These are phyloP conservation scores for Galerucella pusilla DNA, from an alignment of 2,888 invertebrate genomes.

Conservation along the genomic window DNA sequence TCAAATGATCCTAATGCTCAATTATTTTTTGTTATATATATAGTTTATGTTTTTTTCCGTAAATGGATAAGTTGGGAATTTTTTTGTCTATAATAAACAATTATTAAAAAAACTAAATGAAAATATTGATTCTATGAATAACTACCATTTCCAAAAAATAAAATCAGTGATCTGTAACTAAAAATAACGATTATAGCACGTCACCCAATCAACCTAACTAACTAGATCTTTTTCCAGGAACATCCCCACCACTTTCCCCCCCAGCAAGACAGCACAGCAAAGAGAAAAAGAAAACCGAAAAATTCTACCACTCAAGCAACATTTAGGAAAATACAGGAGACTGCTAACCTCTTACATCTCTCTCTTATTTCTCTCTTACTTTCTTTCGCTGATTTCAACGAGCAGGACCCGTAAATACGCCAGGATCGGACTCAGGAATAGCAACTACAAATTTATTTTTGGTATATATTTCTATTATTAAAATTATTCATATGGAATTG, in stretches of 20 bases:
- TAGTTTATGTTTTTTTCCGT: too few relatives aligned
- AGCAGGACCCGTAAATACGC: constrained; percentile 32
- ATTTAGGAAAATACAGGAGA: constrained; percentile 47
- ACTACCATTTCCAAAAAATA: constrained; percentile 1
- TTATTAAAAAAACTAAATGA: too few relatives aligned
- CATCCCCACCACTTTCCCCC: constrained; percentile 28
- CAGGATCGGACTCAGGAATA: background rate
- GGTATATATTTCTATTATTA: background rate
- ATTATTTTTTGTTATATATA: too few relatives aligned
- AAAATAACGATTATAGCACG: constrained; percentile 23
- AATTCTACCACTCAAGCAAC: constrained; percentile 42
- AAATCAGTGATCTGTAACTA: constrained; percentile 7
- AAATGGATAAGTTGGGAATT: too few relatives aligned
- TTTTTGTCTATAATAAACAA: too few relatives aligned
- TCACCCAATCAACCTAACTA: constrained; percentile 24
- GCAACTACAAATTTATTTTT: background rate
- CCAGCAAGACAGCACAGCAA: constrained; percentile 18
- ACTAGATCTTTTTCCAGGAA: constrained; percentile 36
- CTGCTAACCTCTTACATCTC: constrained; percentile 44
- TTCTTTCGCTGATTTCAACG: constrained; percentile 40
- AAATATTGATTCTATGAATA: background rate
- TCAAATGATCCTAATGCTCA: too few relatives aligned
- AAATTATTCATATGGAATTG: too few relatives aligned
- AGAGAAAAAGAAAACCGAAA: constrained; percentile 39
- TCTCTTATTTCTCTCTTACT: constrained; percentile 45